phyloP scores from a whole-genome alignment of 2,888 invertebrate genomes.

The Oligia latruncula region DNA sequence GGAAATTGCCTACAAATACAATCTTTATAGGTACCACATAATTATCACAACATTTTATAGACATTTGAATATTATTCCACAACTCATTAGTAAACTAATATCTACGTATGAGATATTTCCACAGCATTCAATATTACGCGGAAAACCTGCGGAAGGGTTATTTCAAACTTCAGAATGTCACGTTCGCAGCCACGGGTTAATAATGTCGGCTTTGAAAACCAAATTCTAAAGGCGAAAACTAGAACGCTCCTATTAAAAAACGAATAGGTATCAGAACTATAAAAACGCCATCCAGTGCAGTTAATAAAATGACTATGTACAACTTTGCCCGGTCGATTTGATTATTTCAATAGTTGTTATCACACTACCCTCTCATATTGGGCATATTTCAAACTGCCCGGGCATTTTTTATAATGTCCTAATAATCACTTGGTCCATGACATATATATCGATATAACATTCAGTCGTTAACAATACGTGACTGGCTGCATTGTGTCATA shows the following conservation, averaged over 20 bases:
- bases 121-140: conserved; percentile 41
- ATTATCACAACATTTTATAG: background rate
- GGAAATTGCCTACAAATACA: background rate
- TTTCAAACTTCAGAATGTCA: conserved; percentile 46
- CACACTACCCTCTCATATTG: no score
- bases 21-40: no score
- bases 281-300: background rate
- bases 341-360: no score
- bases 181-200: conserved; percentile 27
- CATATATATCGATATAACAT: background rate
- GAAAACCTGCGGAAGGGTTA: conserved; percentile 35
- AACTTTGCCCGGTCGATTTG: conserved; percentile 6
- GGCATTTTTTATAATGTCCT: no score
- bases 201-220: conserved; percentile 42
- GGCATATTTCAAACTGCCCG: no score
- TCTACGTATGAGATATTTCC: conserved; percentile 7
- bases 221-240: conserved; percentile 45
- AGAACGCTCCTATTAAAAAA: conserved; percentile 22
- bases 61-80: background rate
- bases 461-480: conserved; percentile 23
- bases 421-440: no score
- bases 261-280: conserved; percentile 34
- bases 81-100: conserved; percentile 15
- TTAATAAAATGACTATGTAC: conserved; percentile 26
- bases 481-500: conserved; percentile 34